These are phyloP conservation scores for Pachycephus smyrnensis DNA, from an alignment of 2,888 invertebrate species.

Conservation along the genomic window DNA sequence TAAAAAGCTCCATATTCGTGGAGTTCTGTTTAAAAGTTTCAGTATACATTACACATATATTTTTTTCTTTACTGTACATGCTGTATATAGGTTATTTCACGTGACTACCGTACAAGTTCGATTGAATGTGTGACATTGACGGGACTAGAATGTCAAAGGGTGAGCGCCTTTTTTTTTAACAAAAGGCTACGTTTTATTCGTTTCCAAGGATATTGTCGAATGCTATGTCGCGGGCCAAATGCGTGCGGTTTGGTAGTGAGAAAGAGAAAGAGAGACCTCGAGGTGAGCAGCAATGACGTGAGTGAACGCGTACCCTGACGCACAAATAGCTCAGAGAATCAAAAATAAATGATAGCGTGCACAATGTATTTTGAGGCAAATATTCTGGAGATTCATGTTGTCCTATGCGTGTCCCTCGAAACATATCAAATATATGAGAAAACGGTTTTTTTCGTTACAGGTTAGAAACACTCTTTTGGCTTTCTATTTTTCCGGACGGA, in stretches of 20 bases:
- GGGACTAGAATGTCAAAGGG: background rate
- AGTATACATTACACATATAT: background rate
- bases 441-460: background rate
- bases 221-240: no score
- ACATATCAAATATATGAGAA: background rate
- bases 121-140: background rate
- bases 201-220: no score
- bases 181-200: background rate
- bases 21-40: background rate
- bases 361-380: background rate
- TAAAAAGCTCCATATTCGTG: background rate
- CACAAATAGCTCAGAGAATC: background rate
- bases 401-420: background rate
- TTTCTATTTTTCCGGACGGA: background rate
- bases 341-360: background rate
- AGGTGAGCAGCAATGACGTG: background rate
- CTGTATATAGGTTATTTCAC: background rate
- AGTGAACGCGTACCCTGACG: background rate
- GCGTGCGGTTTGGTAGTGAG: background rate
- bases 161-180: background rate
- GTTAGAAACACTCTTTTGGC: background rate
- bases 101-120: background rate
- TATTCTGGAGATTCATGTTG: background rate
- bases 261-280: background rate
- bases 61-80: background rate